Evolutionary conservation across 2,113 vertebrate genomes (phyloP).

Genomic region (Trochalopteron elliotii): DNA sequence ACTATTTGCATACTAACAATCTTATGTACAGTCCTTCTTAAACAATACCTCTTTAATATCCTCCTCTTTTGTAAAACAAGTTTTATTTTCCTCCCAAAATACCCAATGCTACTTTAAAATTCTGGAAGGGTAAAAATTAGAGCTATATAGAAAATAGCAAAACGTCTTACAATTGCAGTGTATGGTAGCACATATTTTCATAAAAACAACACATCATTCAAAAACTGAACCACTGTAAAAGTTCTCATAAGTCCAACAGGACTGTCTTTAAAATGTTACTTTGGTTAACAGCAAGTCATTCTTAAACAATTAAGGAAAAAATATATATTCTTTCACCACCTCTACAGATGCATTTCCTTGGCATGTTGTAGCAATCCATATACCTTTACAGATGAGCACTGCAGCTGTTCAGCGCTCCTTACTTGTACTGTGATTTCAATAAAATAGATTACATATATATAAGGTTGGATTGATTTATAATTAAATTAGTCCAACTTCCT

Average conservation of each 20-base stretch:
- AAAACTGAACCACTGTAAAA: slow-evolving; percentile 24
- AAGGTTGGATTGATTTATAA: neutral
- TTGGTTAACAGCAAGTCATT: slow-evolving; percentile 74
- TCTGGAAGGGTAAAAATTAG: slow-evolving; percentile 1
- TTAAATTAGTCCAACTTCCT: slow-evolving; percentile 1
- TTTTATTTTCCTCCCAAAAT: slow-evolving; percentile 60
- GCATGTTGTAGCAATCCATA: neutral
- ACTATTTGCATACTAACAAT: slow-evolving; percentile 61
- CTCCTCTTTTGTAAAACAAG: slow-evolving; percentile 32
- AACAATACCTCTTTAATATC: slow-evolving; percentile 65
- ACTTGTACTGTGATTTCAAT: neutral
- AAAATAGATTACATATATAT: neutral
- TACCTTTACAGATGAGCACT: neutral
- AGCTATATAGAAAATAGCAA: slow-evolving; percentile 59
- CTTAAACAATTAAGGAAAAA: slow-evolving; percentile 55
- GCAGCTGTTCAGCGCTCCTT: neutral
- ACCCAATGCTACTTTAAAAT: slow-evolving; percentile 62
- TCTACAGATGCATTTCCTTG: slow-evolving; percentile 39
- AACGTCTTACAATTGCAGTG: slow-evolving; percentile 21
- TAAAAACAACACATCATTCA: slow-evolving; percentile 40
- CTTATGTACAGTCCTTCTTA: slow-evolving; percentile 74
- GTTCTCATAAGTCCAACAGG: neutral
- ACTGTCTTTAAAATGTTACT: slow-evolving; percentile 59
- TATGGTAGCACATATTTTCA: neutral
- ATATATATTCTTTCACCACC: slow-evolving; percentile 31